Evolutionary conservation across 30 jellyfish, hydroid and myxozoan genomes (phyloP), one percentile per base, ranked within the genome.

Genomic region (Rhopilema esculentum): DNA sequence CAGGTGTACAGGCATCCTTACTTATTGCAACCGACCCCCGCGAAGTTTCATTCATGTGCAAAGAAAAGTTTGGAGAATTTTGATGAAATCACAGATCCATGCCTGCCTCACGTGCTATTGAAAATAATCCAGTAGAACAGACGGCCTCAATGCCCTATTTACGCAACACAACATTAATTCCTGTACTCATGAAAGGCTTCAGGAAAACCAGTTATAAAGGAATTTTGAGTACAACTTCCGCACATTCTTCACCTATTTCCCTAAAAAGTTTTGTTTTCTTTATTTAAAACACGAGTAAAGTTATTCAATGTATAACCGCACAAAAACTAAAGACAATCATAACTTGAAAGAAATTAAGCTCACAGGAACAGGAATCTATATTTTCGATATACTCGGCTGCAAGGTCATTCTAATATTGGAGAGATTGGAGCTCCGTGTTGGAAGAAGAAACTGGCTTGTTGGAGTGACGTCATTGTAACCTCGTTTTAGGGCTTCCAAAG

Each of bases 161-260:
- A 62, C 66, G 68, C 30, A 78, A 78, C 79, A 78, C 64, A 63
- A 78, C 21, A 62, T 78, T 65, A 77, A 78, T 78, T 78, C 30
- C 30, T 24, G 1, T 50, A 30, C 68, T 26, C 78, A 52, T 78
- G 61, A 78, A 78, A 62, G 88, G 61, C 88, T 26, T 78, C 88
- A 78, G 88, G 88, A 78, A 78, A 62, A 78, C 88, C 88, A 9
- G 69, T 17, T 57, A 62, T 78, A 78, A 78, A 57, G 71, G 88
- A 78, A 16, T 78, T 78, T 63, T 66, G 71, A 78, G 79, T 78
- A 78, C 49, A 78, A 78, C 79, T 78, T 78, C 88, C 88, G 88
- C 88, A 63, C 88, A 78, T 73, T 73, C 88, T 78, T 78, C 28
- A 75, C 52, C 78, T 66, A 27, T 62, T 78, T 78, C 77, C 79